Base-by-base conservation (phyloP, 2,888 invertebrate species). In the Orthonevra nobilis region DNA sequence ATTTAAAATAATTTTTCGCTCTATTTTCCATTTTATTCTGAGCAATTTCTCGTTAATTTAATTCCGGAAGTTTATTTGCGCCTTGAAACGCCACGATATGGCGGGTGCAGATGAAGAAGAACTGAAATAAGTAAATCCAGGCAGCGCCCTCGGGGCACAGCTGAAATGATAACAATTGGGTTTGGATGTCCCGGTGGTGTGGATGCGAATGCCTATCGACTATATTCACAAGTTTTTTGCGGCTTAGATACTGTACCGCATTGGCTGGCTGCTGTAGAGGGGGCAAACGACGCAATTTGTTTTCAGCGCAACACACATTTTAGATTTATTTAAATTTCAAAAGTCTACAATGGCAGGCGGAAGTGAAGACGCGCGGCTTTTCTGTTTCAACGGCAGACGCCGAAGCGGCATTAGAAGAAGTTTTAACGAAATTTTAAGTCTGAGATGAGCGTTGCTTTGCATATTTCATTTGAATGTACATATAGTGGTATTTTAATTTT, bases 401-500 rank as follows among this genome's bases (percentile, higher is more conserved):
- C 38, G 42, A 19, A 14, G 32, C 32, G 10, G 30, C n/a, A n/a
- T n/a, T n/a, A n/a, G n/a, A n/a, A n/a, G n/a, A n/a, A n/a, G n/a
- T n/a, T n/a, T n/a, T n/a, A n/a, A n/a, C n/a, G n/a, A n/a, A n/a
- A n/a, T n/a, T n/a, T n/a, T n/a, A n/a, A n/a, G n/a, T n/a, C n/a
- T 20, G 17, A 46, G 58, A 68, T 56, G 40, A 75, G 56, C 69
- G 54, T 36, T 70, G 60, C 23, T 63, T 63, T 75, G 70, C 69
- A 75, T 75, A 75, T 63, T 75, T 75, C 50, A 75, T 75, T 66
- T 52, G 40, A 50, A 61, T 48, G 48, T 42, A n/a, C n/a, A n/a
- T n/a, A n/a, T n/a, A n/a, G n/a, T n/a, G n/a, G n/a, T n/a, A 56
- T 75, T 75, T 75, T 56, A 69, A 69, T 69, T 66, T 74, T 68